These are phyloP conservation scores for Garrulus glandarius DNA, from an alignment of 2,797 vertebrate genomes.

Conservation along the genomic window DNA sequence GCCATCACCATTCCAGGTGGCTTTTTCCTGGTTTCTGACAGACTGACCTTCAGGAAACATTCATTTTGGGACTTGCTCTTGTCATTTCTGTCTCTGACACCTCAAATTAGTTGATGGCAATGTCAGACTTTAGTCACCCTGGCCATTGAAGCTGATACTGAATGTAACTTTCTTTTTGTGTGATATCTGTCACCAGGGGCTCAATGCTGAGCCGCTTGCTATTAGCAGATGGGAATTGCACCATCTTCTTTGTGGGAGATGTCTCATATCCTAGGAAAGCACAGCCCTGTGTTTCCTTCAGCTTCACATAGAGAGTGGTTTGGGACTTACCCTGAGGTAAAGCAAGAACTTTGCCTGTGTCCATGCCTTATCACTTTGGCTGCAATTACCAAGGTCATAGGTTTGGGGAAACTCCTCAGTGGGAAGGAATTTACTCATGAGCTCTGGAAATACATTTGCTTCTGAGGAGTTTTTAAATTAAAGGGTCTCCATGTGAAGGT, in stretches of 20 bases:
- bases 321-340: background rate
- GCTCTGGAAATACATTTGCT: background rate
- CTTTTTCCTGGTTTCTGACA: background rate
- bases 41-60: background rate
- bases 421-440: background rate
- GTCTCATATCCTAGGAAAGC: background rate
- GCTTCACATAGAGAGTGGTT: rapidly evolving
- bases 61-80: background rate
- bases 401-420: background rate
- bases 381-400: background rate
- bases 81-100: background rate
- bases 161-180: background rate
- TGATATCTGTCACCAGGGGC: background rate
- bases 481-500: background rate
- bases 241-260: background rate
- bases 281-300: background rate
- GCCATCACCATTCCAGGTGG: background rate
- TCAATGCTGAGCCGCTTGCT: rapidly evolving
- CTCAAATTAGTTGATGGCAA: background rate
- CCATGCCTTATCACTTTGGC: background rate
- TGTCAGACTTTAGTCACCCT: background rate
- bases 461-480: background rate
- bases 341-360: background rate
- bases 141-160: background rate
- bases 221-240: background rate